Conservation (phyloP, 2,888 invertebrate genomes). For the Drosophila emarginata region DNA sequence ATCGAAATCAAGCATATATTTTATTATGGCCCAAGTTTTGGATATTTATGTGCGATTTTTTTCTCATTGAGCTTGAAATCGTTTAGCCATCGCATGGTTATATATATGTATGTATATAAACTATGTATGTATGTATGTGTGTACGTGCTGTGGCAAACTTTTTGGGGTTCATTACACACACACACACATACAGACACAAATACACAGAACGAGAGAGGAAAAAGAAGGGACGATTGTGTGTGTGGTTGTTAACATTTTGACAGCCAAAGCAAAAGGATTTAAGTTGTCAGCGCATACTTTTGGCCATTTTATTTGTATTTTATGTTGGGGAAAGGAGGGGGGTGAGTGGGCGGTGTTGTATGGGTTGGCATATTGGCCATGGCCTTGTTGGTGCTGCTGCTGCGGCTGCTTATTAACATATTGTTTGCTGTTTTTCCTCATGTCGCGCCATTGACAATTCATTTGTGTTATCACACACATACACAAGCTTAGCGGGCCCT, state of each 20-base stretch:
- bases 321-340: not conserved
- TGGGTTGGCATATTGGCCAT: constrained; percentile 27
- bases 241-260: constrained; percentile 61
- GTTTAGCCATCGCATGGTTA: constrained; percentile 48
- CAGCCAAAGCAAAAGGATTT: constrained; percentile 60
- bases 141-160: constrained; percentile 67
- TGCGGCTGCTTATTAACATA: constrained; percentile 60
- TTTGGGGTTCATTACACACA: constrained; percentile 52
- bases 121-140: constrained; percentile 33
- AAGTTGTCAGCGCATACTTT: constrained; percentile 72
- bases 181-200: not conserved
- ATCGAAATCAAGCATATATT: constrained; percentile 45
- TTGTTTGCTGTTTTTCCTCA: constrained; percentile 47
- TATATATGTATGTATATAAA: constrained; percentile 22
- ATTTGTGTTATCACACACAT: constrained; percentile 58
- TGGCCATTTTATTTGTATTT: constrained; percentile 42
- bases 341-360: constrained; percentile 12
- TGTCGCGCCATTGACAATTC: constrained; percentile 69
- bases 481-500: constrained; percentile 46
- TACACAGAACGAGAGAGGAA: not conserved
- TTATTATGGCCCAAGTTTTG: constrained; percentile 53
- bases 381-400: constrained; percentile 9
- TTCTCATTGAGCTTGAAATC: constrained; percentile 62
- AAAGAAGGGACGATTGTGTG: constrained; percentile 12
- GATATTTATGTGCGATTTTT: constrained; percentile 69